phyloP scores from a whole-genome alignment of 1,140 invertebrate genomes.

The Nephotettix cincticeps region DNA sequence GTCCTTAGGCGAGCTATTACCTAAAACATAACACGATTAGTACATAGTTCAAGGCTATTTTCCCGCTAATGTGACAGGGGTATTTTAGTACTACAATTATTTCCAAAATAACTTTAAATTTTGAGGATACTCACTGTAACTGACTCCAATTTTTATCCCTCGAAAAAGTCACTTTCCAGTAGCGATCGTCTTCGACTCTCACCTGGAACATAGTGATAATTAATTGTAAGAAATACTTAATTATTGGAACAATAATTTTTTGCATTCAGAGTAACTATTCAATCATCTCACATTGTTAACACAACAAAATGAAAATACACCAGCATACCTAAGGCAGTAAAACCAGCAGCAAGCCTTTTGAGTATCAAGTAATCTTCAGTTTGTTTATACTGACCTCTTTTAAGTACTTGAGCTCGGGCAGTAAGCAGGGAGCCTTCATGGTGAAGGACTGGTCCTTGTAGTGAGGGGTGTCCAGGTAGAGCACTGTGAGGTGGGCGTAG shows the following conservation, averaged over 20 bases:
- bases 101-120: too few relatives aligned
- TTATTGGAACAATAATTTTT: too few relatives aligned
- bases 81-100: too few relatives aligned
- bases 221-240: too few relatives aligned
- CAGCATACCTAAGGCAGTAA: neutral
- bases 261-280: too few relatives aligned
- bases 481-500: conserved; percentile 73
- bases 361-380: too few relatives aligned
- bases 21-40: too few relatives aligned
- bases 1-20: too few relatives aligned
- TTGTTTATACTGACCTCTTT: conserved; percentile 57
- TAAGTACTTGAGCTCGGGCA: conserved; percentile 79
- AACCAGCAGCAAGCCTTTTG: too few relatives aligned
- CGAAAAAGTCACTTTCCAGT: conserved; percentile 85
- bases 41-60: too few relatives aligned
- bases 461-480: conserved; percentile 53
- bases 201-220: conserved; percentile 55
- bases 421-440: conserved; percentile 76
- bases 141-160: conserved; percentile 80
- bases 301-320: conserved; percentile 2
- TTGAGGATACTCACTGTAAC: conserved; percentile 64
- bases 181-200: conserved; percentile 76
- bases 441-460: conserved; percentile 56
- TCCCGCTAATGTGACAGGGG: too few relatives aligned
- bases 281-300: too few relatives aligned